A percentile compares a stretch with the other conserved stretches of the same genome.
phyloP scores from a whole-genome alignment of 2,113 vertebrate genomes.

The Alces alces region DNA sequence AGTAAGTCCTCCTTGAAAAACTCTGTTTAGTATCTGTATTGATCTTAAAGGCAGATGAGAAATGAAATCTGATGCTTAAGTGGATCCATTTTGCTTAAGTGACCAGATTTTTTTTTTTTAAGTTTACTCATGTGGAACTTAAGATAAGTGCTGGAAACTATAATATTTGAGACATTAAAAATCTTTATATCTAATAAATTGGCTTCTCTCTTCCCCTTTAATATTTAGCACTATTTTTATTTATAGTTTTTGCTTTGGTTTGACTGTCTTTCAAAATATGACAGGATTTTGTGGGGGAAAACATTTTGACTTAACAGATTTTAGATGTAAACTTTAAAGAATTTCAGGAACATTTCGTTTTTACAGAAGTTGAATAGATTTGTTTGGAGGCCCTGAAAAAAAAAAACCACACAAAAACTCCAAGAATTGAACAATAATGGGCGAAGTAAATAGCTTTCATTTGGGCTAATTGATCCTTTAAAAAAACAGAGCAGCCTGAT shows the following conservation, averaged over 20 bases:
- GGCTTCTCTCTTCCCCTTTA: background rate
- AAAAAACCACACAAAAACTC: background rate
- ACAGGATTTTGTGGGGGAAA: background rate
- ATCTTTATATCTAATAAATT: background rate
- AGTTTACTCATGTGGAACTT: background rate
- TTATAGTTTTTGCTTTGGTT: constrained; percentile 8
- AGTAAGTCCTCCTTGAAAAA: background rate
- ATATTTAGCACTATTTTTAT: constrained; percentile 9
- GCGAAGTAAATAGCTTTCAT: constrained; percentile 72
- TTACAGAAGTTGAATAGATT: background rate
- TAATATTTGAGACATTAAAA: background rate
- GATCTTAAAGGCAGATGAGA: background rate
- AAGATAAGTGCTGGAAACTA: background rate
- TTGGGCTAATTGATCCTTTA: constrained; percentile 62
- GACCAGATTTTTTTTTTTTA: background rate
- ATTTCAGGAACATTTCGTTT: constrained; percentile 44
- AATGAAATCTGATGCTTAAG: background rate
- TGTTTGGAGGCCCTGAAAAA: background rate
- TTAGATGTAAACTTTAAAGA: constrained; percentile 24
- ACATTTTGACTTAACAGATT: constrained; percentile 25
- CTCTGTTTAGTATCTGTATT: background rate
- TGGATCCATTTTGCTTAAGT: background rate
- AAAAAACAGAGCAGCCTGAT: constrained; percentile 56
- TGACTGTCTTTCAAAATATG: background rate
- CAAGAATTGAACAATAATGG: constrained; percentile 6